Base-by-base conservation (phyloP, 1,140 invertebrate genomes). In the Plectrocnemia conspersa region DNA sequence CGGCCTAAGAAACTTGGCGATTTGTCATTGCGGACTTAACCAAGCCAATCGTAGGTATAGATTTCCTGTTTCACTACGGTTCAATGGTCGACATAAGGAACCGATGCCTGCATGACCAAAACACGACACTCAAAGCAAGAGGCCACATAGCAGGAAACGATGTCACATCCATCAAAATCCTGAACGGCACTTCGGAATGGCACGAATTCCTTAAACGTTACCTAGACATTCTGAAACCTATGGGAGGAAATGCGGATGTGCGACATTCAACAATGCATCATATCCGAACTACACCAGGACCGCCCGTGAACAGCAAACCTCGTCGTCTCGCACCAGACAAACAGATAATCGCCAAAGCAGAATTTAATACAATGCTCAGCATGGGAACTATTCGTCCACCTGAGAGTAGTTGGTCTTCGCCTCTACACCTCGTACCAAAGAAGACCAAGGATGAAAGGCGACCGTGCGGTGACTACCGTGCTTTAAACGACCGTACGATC, bases 381-480 rank as follows among this genome's bases (percentile, higher is more conserved):
- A n/a, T n/a, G n/a, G 70, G 68, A 10, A 67, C 69, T n/a, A 63
- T 65, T 18, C 58, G 66, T 5, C 67, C 61, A 1, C 72, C 70
- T 0, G 66, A 64, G n/a, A 67, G 66, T 47, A 47, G 68, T 18
- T 79, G 74, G 73, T 63, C 73, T 11, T 70, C 67, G 3, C 69
- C 72, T 2, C 47, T 77, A 10, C 69, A 75, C 42, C 52, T 78
- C 29, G 69, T 72, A 0, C 60, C 62, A 1, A 78, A 79, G 57
- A n/a, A n/a, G n/a, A 52, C 58, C 33, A 60, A 67, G 50, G 73
- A 68, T 1, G 53, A 60, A 1, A 68, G 64, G 58, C 53, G 77
- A 21, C 68, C 70, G 5, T 75, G 71, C 59, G 71, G 76, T 0
- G 77, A 80, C 49, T 81, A 76, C 53, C 56, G 72, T 6, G 27